These are phyloP conservation scores for Trachelus tabidus DNA, from an alignment of 2,888 invertebrate species.

Conservation along the genomic window DNA sequence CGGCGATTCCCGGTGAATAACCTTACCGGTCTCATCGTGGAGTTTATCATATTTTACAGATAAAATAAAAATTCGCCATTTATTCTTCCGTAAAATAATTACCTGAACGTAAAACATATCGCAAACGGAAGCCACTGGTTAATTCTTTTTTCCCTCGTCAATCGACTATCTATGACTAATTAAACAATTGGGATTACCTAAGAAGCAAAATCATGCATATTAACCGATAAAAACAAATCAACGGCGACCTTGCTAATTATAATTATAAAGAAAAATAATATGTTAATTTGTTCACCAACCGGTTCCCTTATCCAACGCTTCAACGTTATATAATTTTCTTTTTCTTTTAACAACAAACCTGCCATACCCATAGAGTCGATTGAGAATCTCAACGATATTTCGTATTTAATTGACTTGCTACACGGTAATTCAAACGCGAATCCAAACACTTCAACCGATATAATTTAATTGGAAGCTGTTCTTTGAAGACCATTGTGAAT, in stretches of 20 bases:
- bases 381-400: neutral
- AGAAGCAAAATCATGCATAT: neutral
- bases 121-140: neutral
- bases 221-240: neutral
- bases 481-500: neutral
- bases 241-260: neutral
- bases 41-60: neutral
- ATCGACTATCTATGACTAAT: neutral
- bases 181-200: neutral
- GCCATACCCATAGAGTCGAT: neutral
- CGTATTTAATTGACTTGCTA: neutral
- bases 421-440: neutral
- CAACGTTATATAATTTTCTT: no score
- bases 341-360: neutral
- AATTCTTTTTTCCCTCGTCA: neutral
- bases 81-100: neutral
- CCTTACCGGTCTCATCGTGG: neutral
- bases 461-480: neutral
- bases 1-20: constrained; percentile 4
- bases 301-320: neutral
- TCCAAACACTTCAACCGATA: neutral
- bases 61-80: neutral
- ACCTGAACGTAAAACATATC: neutral
- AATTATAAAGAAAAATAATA: neutral
- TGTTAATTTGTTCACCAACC: neutral